Evolutionary conservation across 2,113 vertebrate species (phyloP).

Genomic region (Oenanthe melanoleuca): DNA sequence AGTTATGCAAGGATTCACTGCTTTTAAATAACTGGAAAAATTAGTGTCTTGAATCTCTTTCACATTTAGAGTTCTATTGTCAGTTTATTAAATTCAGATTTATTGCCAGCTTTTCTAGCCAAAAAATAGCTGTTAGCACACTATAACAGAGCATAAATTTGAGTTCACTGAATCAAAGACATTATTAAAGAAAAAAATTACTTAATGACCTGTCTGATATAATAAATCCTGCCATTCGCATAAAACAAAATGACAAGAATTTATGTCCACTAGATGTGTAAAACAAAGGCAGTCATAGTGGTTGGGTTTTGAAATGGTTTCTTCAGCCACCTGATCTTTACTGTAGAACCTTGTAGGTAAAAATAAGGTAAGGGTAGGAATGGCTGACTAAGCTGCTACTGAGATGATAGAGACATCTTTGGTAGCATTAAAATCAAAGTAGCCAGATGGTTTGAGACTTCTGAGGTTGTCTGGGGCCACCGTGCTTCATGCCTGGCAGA

Average conservation of each 20-base stretch:
- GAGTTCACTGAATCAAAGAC: constrained; percentile 65
- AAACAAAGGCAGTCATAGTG: constrained; percentile 55
- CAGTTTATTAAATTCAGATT: constrained; percentile 81
- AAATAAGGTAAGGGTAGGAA: background rate
- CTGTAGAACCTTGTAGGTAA: background rate
- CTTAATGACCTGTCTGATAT: constrained; percentile 71
- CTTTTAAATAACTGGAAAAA: constrained; percentile 52
- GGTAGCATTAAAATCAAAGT: background rate
- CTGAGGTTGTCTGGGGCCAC: background rate
- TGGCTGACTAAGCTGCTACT: background rate
- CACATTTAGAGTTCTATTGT: constrained; percentile 67
- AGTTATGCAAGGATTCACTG: constrained; percentile 26
- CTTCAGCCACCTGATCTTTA: constrained; percentile 20
- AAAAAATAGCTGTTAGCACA: constrained; percentile 68
- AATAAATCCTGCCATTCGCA: constrained; percentile 72
- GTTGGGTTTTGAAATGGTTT: constrained; percentile 12
- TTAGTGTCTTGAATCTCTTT: constrained; percentile 37
- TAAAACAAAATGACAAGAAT: constrained; percentile 70
- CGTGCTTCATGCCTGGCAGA: background rate
- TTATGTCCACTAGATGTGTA: constrained; percentile 68
- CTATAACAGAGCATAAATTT: constrained; percentile 74
- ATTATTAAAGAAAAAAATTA: constrained; percentile 71
- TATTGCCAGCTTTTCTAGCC: constrained; percentile 63
- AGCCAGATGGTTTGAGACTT: background rate
- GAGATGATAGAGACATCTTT: background rate